Percentiles rank a stretch among this genome's conserved stretches.
Conservation (phyloP, 64 coral and sea anemone species). For the Porites australiensis region DNA sequence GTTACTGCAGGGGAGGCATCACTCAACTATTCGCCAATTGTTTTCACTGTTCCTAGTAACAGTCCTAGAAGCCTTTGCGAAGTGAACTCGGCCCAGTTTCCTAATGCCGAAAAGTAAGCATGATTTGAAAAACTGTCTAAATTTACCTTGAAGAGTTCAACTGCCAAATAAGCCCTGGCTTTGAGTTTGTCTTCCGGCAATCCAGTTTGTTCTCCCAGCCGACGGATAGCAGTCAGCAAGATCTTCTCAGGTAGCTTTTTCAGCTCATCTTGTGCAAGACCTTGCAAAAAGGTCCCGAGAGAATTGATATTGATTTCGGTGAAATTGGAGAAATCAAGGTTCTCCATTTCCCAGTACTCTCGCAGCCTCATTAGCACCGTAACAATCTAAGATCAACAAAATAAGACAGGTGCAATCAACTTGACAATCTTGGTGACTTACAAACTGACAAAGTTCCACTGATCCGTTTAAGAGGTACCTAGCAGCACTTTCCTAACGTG, state of each 20-base stretch:
- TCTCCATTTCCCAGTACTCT: constrained; percentile 97
- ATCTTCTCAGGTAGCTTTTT: constrained; percentile 77
- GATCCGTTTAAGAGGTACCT: no score
- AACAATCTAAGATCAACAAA: constrained; percentile 52
- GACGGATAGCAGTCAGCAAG: constrained; percentile 78
- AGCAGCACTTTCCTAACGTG: no score
- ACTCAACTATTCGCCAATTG: no score
- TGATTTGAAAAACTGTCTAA: no score
- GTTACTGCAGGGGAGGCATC: no score
- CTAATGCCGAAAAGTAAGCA: no score
- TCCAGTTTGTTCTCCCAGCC: constrained; percentile 87
- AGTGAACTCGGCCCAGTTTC: no score
- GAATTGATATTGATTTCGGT: constrained; percentile 94
- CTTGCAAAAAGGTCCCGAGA: constrained; percentile 86
- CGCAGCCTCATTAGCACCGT: constrained; percentile 83
- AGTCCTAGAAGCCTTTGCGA: no score
- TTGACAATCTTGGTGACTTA: neutral
- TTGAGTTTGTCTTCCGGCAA: constrained; percentile 91
- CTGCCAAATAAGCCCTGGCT: constrained; percentile 84
- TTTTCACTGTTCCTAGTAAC: no score
- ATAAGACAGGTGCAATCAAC: neutral
- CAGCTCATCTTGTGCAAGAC: constrained; percentile 71
- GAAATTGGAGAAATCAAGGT: constrained; percentile 82
- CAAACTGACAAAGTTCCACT: no score
- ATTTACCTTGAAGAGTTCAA: constrained; percentile 90